Evolutionary conservation across 2,888 invertebrate genomes (phyloP).

Genomic region (Tortricodes alternella): DNA sequence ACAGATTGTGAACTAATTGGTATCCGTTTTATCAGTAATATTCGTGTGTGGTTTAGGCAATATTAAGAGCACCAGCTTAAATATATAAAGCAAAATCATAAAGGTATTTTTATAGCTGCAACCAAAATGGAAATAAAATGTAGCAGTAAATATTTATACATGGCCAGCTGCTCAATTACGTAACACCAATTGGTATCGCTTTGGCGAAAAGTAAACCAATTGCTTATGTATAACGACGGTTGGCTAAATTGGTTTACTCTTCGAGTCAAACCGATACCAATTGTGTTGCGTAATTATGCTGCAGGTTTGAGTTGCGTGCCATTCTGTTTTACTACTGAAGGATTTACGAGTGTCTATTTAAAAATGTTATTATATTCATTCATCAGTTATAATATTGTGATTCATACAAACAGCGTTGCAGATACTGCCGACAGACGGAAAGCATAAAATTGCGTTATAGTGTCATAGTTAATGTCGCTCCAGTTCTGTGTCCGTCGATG

Average conservation of each 20-base stretch:
- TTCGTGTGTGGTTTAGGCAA: conserved; percentile 21
- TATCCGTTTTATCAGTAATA: neutral
- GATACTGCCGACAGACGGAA: conserved; percentile 5
- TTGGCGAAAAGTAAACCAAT: too few species aligned
- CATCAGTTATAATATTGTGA: conserved; percentile 13
- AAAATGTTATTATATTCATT: conserved; percentile 41
- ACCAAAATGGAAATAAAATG: conserved; percentile 55
- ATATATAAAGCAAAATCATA: conserved; percentile 41
- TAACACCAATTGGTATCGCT: too few species aligned
- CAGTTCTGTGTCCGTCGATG: too few species aligned
- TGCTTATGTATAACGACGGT: too few species aligned
- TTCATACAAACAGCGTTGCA: neutral
- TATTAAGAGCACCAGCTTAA: conserved; percentile 33
- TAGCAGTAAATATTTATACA: conserved; percentile 67
- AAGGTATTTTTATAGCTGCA: conserved; percentile 43
- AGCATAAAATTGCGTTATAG: conserved; percentile 13
- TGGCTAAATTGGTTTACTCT: too few species aligned
- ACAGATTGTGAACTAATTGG: neutral
- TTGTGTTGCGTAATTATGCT: too few species aligned
- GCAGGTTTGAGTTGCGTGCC: conserved; percentile 59
- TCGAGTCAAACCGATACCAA: too few species aligned
- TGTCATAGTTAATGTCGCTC: neutral
- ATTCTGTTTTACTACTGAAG: conserved; percentile 63
- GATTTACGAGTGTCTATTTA: conserved; percentile 64
- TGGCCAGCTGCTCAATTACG: too few species aligned